Evolutionary conservation across 2,797 vertebrate species (phyloP).

Genomic region (Brachymystax lenok): DNA sequence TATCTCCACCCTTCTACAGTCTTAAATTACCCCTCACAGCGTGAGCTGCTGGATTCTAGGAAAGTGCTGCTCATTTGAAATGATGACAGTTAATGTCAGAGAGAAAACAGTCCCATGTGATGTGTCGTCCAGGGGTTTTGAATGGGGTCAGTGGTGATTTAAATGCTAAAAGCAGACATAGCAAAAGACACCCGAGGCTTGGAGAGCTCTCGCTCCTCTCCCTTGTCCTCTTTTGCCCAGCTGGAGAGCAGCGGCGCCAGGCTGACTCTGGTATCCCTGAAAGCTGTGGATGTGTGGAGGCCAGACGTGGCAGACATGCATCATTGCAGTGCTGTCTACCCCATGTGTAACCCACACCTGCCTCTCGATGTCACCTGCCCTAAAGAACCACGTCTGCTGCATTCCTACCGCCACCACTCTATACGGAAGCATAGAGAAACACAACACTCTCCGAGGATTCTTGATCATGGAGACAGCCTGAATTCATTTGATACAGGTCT

Average conservation of each 20-base stretch:
- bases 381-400: slow-evolving; percentile 10
- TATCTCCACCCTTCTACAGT: slow-evolving; percentile 36
- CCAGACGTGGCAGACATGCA: slow-evolving; percentile 45
- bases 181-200: slow-evolving; percentile 46
- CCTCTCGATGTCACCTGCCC: slow-evolving; percentile 40
- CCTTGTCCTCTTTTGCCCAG: slow-evolving; percentile 46
- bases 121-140: slow-evolving; percentile 31
- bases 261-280: slow-evolving; percentile 59
- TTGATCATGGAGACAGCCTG: background rate
- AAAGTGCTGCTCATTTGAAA: slow-evolving; percentile 37
- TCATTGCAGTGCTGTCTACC: slow-evolving; percentile 21
- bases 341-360: slow-evolving; percentile 60
- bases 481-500: background rate
- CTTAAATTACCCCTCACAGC: slow-evolving; percentile 23
- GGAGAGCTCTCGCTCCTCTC: slow-evolving; percentile 34
- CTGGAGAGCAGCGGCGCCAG: slow-evolving; percentile 64
- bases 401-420: slow-evolving; percentile 24
- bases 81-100: slow-evolving; percentile 36
- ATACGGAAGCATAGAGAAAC: background rate
- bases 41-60: slow-evolving; percentile 28
- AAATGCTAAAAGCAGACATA: slow-evolving; percentile 59
- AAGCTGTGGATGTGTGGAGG: slow-evolving; percentile 46
- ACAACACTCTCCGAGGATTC: slow-evolving; percentile 1
- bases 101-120: slow-evolving; percentile 28
- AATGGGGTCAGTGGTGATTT: slow-evolving; percentile 66